phyloP scores from a whole-genome alignment of 1,140 invertebrate species.

The Bombus consobrinus region DNA sequence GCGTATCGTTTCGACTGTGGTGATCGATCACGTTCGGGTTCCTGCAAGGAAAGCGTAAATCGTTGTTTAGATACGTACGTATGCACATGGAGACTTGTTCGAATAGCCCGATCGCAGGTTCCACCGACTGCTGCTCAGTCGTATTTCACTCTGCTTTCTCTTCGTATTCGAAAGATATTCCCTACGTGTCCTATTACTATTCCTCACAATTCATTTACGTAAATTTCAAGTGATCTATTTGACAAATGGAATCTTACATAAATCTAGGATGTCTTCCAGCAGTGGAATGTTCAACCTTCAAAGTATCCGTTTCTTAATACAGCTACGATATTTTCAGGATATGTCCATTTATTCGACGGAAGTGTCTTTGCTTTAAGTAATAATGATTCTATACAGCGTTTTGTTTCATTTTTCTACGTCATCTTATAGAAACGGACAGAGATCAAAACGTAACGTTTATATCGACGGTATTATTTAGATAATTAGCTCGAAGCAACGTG shows the following conservation, averaged over 20 bases:
- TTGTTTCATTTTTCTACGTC: background rate
- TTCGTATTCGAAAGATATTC: background rate
- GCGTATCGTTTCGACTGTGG: constrained; percentile 87
- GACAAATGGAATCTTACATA: background rate
- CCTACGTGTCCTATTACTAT: background rate
- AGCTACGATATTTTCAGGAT: too few species aligned
- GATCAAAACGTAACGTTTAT: background rate
- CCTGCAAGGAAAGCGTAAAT: constrained; percentile 81
- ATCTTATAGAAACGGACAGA: too few species aligned
- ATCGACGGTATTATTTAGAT: background rate
- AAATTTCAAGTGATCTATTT: background rate
- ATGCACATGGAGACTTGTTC: background rate
- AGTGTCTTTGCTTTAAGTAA: background rate
- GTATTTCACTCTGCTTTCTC: background rate
- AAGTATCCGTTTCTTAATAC: background rate
- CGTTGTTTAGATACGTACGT: background rate
- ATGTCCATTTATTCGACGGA: background rate
- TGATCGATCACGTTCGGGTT: constrained; percentile 91
- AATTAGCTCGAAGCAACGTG: background rate
- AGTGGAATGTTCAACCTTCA: background rate
- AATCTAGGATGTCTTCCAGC: background rate
- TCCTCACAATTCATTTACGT: background rate
- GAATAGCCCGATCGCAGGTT: background rate
- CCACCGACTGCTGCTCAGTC: background rate
- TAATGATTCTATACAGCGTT: background rate